Conservation (phyloP, 2,888 invertebrate genomes). For the Rhimphoctona megacephalus region DNA sequence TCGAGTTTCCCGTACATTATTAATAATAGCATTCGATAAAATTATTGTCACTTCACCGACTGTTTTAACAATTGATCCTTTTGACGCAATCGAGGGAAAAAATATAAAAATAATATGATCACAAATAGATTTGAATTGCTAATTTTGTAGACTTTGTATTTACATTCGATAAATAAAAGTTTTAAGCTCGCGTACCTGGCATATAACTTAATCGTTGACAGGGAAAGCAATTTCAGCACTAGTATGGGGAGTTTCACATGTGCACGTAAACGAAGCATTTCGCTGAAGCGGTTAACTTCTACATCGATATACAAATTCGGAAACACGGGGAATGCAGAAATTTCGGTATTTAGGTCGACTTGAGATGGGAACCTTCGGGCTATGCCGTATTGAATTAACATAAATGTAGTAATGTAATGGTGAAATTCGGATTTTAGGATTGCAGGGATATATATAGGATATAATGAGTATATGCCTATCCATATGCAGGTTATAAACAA, state of each 20-base stretch:
- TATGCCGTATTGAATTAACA: slow-evolving; percentile 29
- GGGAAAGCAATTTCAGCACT: slow-evolving; percentile 55
- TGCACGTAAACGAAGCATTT: slow-evolving; percentile 33
- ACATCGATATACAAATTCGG: slow-evolving; percentile 33
- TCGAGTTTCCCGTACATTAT: neutral
- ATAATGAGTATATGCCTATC: slow-evolving; percentile 7
- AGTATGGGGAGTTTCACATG: slow-evolving; percentile 17
- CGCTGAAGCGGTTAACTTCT: slow-evolving; percentile 24
- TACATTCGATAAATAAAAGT: neutral
- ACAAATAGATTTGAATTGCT: neutral
- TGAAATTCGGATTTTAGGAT: slow-evolving; percentile 8
- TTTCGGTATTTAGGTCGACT: slow-evolving; percentile 55
- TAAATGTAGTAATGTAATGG: slow-evolving; percentile 45
- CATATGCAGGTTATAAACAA: neutral
- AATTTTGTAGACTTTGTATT: neutral
- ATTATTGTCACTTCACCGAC: neutral
- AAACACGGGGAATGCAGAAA: slow-evolving; percentile 29
- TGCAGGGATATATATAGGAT: neutral
- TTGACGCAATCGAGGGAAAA: neutral
- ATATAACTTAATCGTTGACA: slow-evolving; percentile 44
- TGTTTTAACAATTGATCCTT: neutral
- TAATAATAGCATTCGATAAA: neutral
- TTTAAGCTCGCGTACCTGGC: neutral
- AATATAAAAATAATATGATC: neutral
- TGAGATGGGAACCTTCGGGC: slow-evolving; percentile 34